A percentile compares a stretch with the other conserved stretches of the same genome.
Evolutionary conservation across 1,140 invertebrate genomes (phyloP).

Genomic region (Paraescarpia echinospica): DNA sequence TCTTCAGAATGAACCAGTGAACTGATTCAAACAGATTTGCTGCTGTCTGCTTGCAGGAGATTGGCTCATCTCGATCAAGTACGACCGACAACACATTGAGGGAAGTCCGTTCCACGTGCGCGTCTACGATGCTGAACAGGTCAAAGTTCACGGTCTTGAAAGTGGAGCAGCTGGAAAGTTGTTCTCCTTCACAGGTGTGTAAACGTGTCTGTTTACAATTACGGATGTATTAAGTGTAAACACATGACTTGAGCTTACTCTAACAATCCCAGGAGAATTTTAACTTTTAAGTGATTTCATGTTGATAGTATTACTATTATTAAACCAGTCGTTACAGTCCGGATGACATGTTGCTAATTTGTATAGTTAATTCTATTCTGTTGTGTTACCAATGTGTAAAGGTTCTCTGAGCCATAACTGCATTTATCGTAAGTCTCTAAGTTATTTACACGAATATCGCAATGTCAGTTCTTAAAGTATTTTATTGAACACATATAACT

Average conservation of each 20-base stretch:
- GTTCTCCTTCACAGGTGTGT: constrained; percentile 51
- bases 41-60: constrained; percentile 61
- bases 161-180: constrained; percentile 55
- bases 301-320: neutral
- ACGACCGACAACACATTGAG: constrained; percentile 92
- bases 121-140: constrained; percentile 52
- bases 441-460: neutral
- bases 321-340: neutral
- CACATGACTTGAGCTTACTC: neutral
- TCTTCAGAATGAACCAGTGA: neutral
- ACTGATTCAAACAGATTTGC: neutral
- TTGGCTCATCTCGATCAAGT: constrained; percentile 93
- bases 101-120: constrained; percentile 63
- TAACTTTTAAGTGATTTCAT: neutral
- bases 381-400: too few relatives aligned
- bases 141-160: constrained; percentile 50
- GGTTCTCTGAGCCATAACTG: neutral
- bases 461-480: neutral
- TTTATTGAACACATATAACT: too few relatives aligned
- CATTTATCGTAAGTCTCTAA: neutral
- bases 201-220: neutral
- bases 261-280: neutral
- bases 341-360: neutral
- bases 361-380: neutral
- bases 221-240: neutral